Evolutionary conservation across 2,888 invertebrate species (phyloP), one percentile per base, ranked within the genome.

Genomic region (Drosophila acutilabella): DNA sequence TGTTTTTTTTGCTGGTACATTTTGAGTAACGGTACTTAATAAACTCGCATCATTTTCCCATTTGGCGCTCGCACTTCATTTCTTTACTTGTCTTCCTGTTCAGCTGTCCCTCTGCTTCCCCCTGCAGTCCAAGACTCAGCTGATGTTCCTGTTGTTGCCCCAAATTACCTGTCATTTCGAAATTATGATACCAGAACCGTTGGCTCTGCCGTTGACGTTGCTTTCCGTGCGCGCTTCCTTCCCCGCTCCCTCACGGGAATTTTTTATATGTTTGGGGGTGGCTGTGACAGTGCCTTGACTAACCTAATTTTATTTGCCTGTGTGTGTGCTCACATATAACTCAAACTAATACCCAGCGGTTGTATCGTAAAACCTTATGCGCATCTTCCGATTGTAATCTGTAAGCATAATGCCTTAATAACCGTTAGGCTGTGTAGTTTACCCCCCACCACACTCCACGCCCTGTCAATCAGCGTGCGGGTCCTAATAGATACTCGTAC

Each of bases 81-180:
- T 82, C 67, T 56, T 70, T 51, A 26, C 33, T 42, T 51, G 36
- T 36, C 36, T 36, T 36, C 56, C 58, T 61, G 36, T 1, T 1
- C 36, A 26, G 26, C 7, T 0, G 8, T 8, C 2, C 30, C 30
- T 7, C 26, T 7, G 7, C n/a, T n/a, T 26, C 1, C 30, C 8
- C 13, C 36, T n/a, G n/a, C 36, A 36, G 13, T 8, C 13, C 13
- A 13, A 2, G 13, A 8, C 13, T 13, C 65, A 51, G 59, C 56
- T 64, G 66, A 52, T 53, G 42, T 74, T 78, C 72, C 85, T 74
- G 74, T 82, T 82, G 75, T 73, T 70, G 80, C 71, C 68, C 83
- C 88, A 83, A 83, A 83, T 83, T 83, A 83, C 83, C 83, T 83
- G 83, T 83, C 83, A 83, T 83, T 88, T 86, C 88, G 88, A 88